Evolutionary conservation across 2,888 invertebrate species (phyloP), one percentile per base, ranked within the genome.

Genomic region (Cataglyphis livida): DNA sequence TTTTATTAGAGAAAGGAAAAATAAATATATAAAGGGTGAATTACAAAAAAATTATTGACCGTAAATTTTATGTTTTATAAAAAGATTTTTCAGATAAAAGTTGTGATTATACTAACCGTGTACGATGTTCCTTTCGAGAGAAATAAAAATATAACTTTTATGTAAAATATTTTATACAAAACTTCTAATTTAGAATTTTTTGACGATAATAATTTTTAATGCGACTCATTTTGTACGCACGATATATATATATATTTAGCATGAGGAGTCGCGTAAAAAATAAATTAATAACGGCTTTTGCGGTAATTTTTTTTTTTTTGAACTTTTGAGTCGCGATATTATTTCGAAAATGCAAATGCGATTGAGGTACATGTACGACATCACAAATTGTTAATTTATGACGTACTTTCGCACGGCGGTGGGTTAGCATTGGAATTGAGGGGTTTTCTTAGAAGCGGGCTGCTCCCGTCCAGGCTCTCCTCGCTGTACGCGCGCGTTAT

Each of bases 401-500:
- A 88, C 90, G 88, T 90, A 94, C 94, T 94, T 81, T 94, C 93
- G 85, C 90, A 92, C 7, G 92, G 91, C 9, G 92, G 89, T 32
- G 91, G 90, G 41, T 84, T 84, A 38, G 35, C 68, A 51, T 87
- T 86, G 9, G 88, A 74, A 12, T 84, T 79, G 28, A 86, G 88
- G 12, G 90, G 84, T 82, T 90, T 91, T 83, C 91, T 91, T n/a
- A 93, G 85, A 35, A 93, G 86, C 1, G 94, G 93, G 78, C 92
- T 93, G 9, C 87, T 91, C 25, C 92, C 92, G 25, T 93, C 92
- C 85, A 96, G 97, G 90, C 96, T 96, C 91, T 97, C 97, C 91
- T 97, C 97, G 25, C 97, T 97, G 95, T 96, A 96, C 3, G 97
- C 97, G 70, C 97, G 95, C 0, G 97, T 97, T 87, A 97, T 97